Evolutionary conservation across 2,113 vertebrate species (phyloP).

Genomic region (Oreochromis tanganicae): DNA sequence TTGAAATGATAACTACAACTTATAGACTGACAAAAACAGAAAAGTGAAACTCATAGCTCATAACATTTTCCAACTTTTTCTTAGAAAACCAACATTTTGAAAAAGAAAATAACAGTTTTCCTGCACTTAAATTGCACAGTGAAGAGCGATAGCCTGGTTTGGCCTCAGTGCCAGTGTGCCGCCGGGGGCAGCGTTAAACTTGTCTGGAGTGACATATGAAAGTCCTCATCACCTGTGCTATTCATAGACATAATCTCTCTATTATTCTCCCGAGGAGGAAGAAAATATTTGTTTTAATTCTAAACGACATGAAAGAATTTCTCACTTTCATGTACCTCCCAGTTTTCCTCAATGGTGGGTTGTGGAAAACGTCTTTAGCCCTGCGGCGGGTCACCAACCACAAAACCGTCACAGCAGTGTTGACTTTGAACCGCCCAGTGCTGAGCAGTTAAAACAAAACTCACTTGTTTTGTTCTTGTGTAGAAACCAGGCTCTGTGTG

Average conservation of each 20-base stretch:
- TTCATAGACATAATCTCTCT: background rate
- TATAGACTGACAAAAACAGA: background rate
- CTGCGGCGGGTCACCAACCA: conserved; percentile 26
- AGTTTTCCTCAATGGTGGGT: conserved; percentile 8
- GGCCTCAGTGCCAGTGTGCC: background rate
- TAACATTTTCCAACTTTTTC: background rate
- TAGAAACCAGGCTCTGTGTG: background rate
- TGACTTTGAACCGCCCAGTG: conserved; percentile 34
- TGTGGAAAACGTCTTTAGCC: conserved; percentile 15
- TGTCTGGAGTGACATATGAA: background rate
- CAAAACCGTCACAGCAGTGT: background rate
- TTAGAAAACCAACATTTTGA: background rate
- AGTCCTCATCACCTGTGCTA: background rate
- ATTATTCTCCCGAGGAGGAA: background rate
- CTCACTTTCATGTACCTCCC: background rate
- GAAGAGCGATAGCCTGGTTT: background rate
- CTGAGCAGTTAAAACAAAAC: conserved; percentile 24
- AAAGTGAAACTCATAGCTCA: background rate
- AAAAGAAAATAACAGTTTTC: background rate
- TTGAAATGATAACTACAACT: background rate
- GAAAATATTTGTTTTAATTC: background rate
- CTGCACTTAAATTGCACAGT: background rate
- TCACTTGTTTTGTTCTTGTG: conserved; percentile 40
- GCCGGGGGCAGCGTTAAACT: background rate
- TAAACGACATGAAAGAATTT: background rate